A percentile compares a stretch with the other conserved stretches of the same genome.
Evolutionary conservation across 2,888 invertebrate species (phyloP).

Genomic region (Scotopteryx bipunctaria): DNA sequence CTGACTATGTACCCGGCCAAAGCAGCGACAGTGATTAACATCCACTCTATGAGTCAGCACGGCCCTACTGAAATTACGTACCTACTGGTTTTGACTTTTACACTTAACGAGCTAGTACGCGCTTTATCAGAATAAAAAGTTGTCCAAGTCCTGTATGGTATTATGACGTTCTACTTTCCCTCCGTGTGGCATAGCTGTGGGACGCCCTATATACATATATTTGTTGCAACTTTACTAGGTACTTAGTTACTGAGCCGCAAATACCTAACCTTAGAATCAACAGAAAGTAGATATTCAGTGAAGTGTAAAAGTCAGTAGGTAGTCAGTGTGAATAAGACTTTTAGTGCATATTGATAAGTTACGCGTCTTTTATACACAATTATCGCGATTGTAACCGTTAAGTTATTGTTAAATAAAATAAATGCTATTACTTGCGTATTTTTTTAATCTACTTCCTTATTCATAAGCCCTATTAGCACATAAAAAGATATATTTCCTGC

Average conservation of each 20-base stretch:
- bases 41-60: background rate
- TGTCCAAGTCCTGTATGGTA: too few relatives aligned
- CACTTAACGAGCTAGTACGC: too few relatives aligned
- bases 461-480: background rate
- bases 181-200: too few relatives aligned
- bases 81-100: constrained; percentile 14
- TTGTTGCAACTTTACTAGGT: too few relatives aligned
- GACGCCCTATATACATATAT: too few relatives aligned
- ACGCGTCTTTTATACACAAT: constrained; percentile 24
- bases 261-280: too few relatives aligned
- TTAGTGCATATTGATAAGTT: constrained; percentile 26
- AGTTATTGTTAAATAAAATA: constrained; percentile 64
- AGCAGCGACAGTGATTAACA: constrained; percentile 75
- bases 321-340: constrained; percentile 15
- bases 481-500: too few relatives aligned
- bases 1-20: constrained; percentile 85
- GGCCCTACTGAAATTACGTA: background rate
- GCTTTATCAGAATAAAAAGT: too few relatives aligned
- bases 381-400: constrained; percentile 44
- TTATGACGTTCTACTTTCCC: too few relatives aligned
- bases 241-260: too few relatives aligned
- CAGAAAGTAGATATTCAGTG: background rate
- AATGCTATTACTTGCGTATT: constrained; percentile 24
- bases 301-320: constrained; percentile 22
- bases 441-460: background rate